Evolutionary conservation across 2,797 vertebrate genomes (phyloP).

Genomic region (Pangasius sanitwongsei): DNA sequence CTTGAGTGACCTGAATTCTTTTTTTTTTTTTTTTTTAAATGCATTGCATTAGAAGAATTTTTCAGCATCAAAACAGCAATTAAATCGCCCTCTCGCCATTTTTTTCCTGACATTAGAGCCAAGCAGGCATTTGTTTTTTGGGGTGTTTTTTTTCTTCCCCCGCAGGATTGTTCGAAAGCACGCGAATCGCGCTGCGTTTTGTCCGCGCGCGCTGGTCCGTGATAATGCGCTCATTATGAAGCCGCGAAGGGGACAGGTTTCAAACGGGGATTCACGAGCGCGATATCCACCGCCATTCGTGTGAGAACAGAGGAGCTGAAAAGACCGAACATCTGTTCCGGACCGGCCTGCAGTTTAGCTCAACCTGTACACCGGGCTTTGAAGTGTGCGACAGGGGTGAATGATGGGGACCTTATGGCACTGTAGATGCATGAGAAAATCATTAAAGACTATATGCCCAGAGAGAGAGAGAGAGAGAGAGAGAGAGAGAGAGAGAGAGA

Average conservation of each 20-base stretch:
- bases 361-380: slow-evolving; percentile 72
- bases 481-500: slow-evolving; percentile 5
- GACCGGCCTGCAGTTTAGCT: slow-evolving; percentile 64
- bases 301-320: slow-evolving; percentile 85
- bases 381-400: slow-evolving; percentile 36
- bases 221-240: slow-evolving; percentile 96
- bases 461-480: background rate
- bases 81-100: slow-evolving; percentile 67
- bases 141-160: slow-evolving; percentile 63
- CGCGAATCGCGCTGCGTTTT: slow-evolving; percentile 89
- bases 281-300: slow-evolving; percentile 66
- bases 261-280: slow-evolving; percentile 87
- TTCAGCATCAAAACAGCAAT: slow-evolving; percentile 44
- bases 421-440: slow-evolving; percentile 3
- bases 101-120: slow-evolving; percentile 59
- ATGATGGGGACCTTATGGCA: slow-evolving; percentile 34
- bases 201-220: slow-evolving; percentile 91
- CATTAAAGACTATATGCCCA: background rate
- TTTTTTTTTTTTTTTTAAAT: too few relatives aligned
- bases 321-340: slow-evolving; percentile 93
- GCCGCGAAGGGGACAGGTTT: slow-evolving; percentile 91
- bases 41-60: slow-evolving; percentile 14
- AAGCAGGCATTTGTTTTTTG: slow-evolving; percentile 51
- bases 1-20: background rate
- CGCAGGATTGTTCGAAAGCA: slow-evolving; percentile 87